phyloP scores from a whole-genome alignment of 2,888 invertebrate genomes.

The Brachyopa scutellaris region DNA sequence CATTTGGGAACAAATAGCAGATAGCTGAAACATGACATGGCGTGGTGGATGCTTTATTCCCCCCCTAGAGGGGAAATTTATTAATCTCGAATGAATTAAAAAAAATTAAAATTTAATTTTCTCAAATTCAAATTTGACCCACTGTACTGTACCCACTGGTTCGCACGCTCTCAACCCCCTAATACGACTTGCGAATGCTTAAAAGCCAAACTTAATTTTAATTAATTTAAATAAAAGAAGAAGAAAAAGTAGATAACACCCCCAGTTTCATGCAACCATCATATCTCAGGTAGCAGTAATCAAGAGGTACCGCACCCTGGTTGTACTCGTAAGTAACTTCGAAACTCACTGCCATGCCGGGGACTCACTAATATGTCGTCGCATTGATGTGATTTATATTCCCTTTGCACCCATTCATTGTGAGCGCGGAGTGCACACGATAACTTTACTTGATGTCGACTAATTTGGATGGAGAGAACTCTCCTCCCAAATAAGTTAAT shows the following conservation, averaged over 20 bases:
- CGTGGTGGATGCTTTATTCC: too few relatives aligned
- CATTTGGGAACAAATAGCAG: too few relatives aligned
- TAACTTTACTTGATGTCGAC: constrained; percentile 70
- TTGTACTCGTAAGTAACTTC: constrained; percentile 42
- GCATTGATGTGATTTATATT: constrained; percentile 73
- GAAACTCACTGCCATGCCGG: constrained; percentile 14
- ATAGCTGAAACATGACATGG: too few relatives aligned
- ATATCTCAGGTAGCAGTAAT: constrained; percentile 22
- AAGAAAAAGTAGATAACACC: too few relatives aligned
- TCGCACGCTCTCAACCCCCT: too few relatives aligned
- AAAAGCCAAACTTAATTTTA: constrained; percentile 64
- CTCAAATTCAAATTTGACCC: too few relatives aligned
- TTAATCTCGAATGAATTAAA: too few relatives aligned
- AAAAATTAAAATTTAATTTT: too few relatives aligned
- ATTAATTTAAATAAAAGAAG: constrained; percentile 67
- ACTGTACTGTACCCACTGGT: not conserved
- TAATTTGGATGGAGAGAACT: constrained; percentile 64
- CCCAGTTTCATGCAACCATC: constrained; percentile 10
- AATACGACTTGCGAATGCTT: constrained; percentile 19
- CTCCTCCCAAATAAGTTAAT: constrained; percentile 46
- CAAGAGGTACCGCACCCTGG: constrained; percentile 33
- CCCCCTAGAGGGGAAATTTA: too few relatives aligned
- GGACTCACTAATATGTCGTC: constrained; percentile 68
- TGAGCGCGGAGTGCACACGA: constrained; percentile 63
- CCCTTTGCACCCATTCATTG: constrained; percentile 67